Conservation (phyloP, 2,797 vertebrate genomes). For the Erpetoichthys calabaricus region DNA sequence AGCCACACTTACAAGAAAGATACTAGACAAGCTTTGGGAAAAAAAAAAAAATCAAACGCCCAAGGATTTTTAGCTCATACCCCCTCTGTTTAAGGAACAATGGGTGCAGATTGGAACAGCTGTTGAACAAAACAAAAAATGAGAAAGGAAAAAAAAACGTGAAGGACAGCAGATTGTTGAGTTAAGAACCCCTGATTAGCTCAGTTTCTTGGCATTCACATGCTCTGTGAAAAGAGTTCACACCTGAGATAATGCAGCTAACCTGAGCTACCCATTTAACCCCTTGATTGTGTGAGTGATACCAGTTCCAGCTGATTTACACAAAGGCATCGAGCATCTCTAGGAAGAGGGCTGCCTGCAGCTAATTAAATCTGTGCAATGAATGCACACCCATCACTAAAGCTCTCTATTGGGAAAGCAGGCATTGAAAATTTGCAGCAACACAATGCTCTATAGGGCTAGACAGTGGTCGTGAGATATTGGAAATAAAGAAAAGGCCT, state of each 20-base stretch:
- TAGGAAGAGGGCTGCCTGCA: no score
- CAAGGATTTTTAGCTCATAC: background rate
- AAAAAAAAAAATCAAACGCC: no score
- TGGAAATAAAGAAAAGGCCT: no score
- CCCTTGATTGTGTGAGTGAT: conserved; percentile 5
- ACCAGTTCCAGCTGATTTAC: background rate
- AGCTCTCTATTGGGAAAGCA: no score
- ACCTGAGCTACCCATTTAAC: conserved; percentile 22
- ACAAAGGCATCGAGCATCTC: background rate
- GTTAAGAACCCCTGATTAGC: conserved; percentile 43
- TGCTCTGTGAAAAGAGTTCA: conserved; percentile 41
- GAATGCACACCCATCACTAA: no score
- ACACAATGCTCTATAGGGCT: no score
- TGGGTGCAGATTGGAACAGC: conserved; percentile 34
- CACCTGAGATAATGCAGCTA: conserved; percentile 42
- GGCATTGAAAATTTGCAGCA: no score
- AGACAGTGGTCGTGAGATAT: no score
- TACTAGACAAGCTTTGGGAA: no score
- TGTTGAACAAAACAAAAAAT: conserved; percentile 24
- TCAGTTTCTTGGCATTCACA: conserved; percentile 43
- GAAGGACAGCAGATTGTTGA: conserved; percentile 36
- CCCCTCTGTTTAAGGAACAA: conserved; percentile 21
- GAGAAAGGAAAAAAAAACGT: conserved; percentile 19
- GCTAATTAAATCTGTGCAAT: no score
- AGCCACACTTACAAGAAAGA: no score